A percentile compares a stretch with the other conserved stretches of the same genome.
These are phyloP conservation scores for Tachina grossa DNA, from an alignment of 2,888 invertebrate species.

Conservation along the genomic window DNA sequence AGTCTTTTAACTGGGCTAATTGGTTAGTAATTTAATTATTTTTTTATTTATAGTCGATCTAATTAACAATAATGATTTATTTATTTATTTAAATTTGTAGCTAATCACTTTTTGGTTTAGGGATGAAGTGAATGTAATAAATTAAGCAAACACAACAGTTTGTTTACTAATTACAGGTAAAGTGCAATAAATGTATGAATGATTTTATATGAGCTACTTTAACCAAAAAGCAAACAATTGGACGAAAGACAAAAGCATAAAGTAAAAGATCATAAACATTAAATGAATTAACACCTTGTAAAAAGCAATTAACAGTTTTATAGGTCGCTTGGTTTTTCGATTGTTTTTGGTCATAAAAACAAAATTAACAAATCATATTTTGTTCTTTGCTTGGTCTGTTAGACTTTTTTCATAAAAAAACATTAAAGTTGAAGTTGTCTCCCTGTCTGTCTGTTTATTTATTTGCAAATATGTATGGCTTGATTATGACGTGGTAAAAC, in stretches of 20 bases:
- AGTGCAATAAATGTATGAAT: conserved; percentile 25
- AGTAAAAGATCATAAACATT: conserved; percentile 62
- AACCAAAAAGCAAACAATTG: conserved; percentile 13
- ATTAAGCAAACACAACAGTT: conserved; percentile 4
- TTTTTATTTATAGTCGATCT: conserved; percentile 6
- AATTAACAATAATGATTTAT: conserved; percentile 5
- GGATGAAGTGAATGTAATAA: conserved; percentile 37
- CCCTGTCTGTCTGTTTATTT: not conserved
- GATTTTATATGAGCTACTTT: conserved; percentile 40
- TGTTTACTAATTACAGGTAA: conserved; percentile 47
- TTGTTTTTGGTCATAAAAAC: conserved; percentile 56
- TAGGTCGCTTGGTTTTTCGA: conserved; percentile 10
- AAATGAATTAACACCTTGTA: conserved; percentile 78
- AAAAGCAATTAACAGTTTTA: conserved; percentile 78
- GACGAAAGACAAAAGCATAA: not conserved
- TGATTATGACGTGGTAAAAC: not conserved
- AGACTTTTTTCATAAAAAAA: conserved; percentile 7
- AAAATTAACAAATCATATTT: conserved; percentile 65
- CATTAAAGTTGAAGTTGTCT: not conserved
- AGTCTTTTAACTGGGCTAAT: not conserved
- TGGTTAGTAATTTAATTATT: not conserved
- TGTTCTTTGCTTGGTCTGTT: not conserved
- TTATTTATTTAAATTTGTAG: conserved; percentile 18
- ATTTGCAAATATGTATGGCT: conserved; percentile 38
- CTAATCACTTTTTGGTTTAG: not conserved